Evolutionary conservation across 2,113 vertebrate species (phyloP), one percentile per base, ranked within the genome.

Genomic region (Meleagris gallopavo): DNA sequence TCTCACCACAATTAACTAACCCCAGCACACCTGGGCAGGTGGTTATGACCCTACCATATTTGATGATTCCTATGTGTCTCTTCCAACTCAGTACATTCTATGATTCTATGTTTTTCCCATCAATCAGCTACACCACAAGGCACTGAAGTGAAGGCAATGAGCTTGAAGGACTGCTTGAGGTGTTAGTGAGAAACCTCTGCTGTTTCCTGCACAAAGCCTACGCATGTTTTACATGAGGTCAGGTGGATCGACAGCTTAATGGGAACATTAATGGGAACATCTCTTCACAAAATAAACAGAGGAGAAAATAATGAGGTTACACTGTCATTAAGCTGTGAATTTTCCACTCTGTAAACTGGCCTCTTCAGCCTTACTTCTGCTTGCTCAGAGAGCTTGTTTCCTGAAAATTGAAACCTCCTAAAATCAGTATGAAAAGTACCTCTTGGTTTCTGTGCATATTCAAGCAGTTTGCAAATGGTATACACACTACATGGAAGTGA

Each of bases 121-220:
- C 50, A 46, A 18, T 27, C 46, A 48, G 11, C 55, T n/a, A 46
- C 2, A 1, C 52, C 65, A 58, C 0, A 0, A 80, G 50, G 60
- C 60, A 74, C 8, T 60, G 76, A 52, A 41, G 41, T 60, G 16
- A 54, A 54, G 52, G 52, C 52, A 54, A 27, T 22, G 57, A 78
- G 19, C 32, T 29, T 12, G 41, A 86, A 83, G 73, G 20, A 8
- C 46, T 65, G 2, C 40, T 34, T 15, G 48, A 58, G 22, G 38
- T 43, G 21, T 52, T 36, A 43, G 13, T 7, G 7, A 13, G 15
- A 85, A 48, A 73, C 82, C 71, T 60, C 38, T 58, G 41, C 9
- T 30, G 12, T 41, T 32, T 61, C 25, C 41, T 41, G 30, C 27
- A 90, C 40, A 54, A 86, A 71, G 45, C 14, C 32, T 11, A 22